These are phyloP conservation scores for Bos javanicus DNA, from an alignment of 2,113 vertebrate genomes.

Conservation along the genomic window DNA sequence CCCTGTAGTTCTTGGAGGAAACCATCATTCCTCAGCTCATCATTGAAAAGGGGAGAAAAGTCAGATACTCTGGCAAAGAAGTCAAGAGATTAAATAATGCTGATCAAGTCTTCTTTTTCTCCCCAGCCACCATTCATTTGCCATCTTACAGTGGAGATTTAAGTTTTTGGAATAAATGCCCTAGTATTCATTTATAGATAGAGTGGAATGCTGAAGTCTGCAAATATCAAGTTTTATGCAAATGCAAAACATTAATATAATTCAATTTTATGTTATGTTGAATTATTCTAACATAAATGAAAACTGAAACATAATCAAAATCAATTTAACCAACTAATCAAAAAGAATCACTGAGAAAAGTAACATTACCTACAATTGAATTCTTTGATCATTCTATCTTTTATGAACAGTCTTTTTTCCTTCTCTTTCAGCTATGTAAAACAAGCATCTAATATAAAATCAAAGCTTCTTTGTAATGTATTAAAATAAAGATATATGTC, in stretches of 20 bases:
- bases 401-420: background rate
- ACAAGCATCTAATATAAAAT: background rate
- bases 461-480: background rate
- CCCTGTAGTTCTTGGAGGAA: background rate
- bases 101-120: background rate
- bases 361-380: background rate
- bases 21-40: background rate
- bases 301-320: slow-evolving; percentile 41
- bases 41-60: background rate
- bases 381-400: background rate
- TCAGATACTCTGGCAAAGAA: background rate
- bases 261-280: background rate
- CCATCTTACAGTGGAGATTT: background rate
- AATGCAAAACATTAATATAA: background rate
- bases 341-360: background rate
- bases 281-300: slow-evolving; percentile 31
- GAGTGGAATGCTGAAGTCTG: background rate
- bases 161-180: background rate
- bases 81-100: background rate
- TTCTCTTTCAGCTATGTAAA: background rate
- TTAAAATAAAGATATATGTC: background rate
- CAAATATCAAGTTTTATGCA: background rate
- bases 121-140: background rate
- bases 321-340: slow-evolving; percentile 35
- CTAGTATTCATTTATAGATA: background rate